Base-by-base conservation (phyloP, 2,113 vertebrate genomes). In the Rana temporaria region DNA sequence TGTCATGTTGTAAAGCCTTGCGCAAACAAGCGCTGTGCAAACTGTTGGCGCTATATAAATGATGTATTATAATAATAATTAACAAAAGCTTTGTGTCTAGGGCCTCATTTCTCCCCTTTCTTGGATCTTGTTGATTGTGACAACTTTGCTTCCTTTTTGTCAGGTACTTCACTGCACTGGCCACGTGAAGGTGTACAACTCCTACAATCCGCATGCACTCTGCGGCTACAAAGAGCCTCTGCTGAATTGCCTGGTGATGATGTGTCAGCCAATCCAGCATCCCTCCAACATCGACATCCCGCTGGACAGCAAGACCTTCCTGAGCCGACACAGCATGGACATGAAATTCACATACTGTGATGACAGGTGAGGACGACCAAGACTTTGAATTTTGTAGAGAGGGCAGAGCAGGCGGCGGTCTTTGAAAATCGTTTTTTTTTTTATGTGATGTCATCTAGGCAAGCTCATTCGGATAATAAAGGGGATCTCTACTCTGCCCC, bases 301-400 rank as follows among this genome's bases (percentile, higher is more conserved):
- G 18, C 88, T 97, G 86, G 95, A 96, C 90, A 93, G 94, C 89
- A 96, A 97, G 90, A 96, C 96, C 48, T 99, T 98, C 91, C 93
- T 96, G 86, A 99, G 97, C 87, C 96, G 95, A 86, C 98, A 99
- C 78, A 96, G 95, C 91, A 97, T 99, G 98, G 98, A 99, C 92
- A 97, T 99, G 96, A 97, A 92, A 88, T 98, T 99, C 89, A 98
- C 94, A 18, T 95, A 95, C 88, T 98, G 97, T n/a, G 97, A 99
- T 84, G 95, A 95, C 86, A 96, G 97, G 98, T 97, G 87, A 71
- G 84, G 17, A 24, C n/a, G 19, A n/a, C 26, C 2, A 11, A 12
- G 42, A 48, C 42, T 48, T 11, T 2, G 42, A 48, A 48, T 48
- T 48, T 48, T 8, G 42, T 48, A 8, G 12, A 48, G 8, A 14